Conservation (phyloP, 2,797 vertebrate species). For the Spea hammondii region DNA sequence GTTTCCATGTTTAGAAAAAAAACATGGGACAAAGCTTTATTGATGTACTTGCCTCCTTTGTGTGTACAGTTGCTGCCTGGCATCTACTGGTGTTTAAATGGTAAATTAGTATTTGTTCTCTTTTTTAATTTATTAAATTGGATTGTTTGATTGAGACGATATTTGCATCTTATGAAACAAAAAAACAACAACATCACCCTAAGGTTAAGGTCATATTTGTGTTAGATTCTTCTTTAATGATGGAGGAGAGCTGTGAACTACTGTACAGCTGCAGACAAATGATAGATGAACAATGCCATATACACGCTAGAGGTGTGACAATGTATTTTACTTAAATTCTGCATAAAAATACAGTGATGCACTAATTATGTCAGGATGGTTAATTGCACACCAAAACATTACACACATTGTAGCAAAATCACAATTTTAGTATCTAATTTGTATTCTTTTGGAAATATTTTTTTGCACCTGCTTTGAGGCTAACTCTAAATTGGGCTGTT, state of each 20-base stretch:
- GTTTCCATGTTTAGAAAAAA: no score
- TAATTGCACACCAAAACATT: conserved; percentile 31
- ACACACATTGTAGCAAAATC: conserved; percentile 28
- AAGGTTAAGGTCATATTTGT: not conserved
- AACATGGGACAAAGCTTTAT: no score
- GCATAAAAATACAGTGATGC: conserved; percentile 31
- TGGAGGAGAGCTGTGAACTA: not conserved
- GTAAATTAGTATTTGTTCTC: no score
- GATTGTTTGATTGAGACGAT: no score
- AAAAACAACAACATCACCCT: no score
- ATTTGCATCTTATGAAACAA: no score
- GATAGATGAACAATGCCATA: conserved; percentile 14
- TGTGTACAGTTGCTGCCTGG: no score
- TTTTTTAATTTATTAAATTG: no score
- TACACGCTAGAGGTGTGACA: conserved; percentile 23
- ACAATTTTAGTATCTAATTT: conserved; percentile 22
- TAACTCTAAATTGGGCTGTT: not conserved
- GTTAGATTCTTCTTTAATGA: not conserved
- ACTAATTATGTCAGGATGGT: conserved; percentile 42
- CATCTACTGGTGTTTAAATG: no score
- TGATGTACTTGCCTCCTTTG: no score
- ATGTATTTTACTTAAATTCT: conserved; percentile 18
- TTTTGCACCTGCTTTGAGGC: conserved; percentile 19
- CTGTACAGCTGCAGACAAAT: conserved; percentile 16
- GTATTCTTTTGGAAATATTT: conserved; percentile 20